Percentiles rank a stretch among this genome's conserved stretches.
phyloP scores from a whole-genome alignment of 2,797 vertebrate genomes.

The Menidia menidia region DNA sequence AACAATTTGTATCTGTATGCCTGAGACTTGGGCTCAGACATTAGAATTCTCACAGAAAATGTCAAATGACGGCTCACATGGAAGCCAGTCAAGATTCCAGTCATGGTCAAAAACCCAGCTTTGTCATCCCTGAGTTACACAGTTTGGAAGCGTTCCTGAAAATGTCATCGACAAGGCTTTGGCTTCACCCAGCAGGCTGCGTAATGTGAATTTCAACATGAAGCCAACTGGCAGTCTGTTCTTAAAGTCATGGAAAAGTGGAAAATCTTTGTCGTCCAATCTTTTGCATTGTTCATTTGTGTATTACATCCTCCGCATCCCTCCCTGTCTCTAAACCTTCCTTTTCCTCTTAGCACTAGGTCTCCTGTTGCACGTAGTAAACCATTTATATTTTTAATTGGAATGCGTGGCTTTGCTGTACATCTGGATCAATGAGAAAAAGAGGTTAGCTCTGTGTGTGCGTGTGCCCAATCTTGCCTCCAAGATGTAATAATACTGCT shows the following conservation, averaged over 20 bases:
- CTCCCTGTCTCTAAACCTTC: constrained; percentile 21
- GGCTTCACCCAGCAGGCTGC: not conserved
- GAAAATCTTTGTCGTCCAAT: constrained; percentile 5
- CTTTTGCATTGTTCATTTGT: constrained; percentile 20
- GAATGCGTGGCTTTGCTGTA: constrained; percentile 15
- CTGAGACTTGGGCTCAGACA: not conserved
- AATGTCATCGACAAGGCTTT: too few relatives aligned
- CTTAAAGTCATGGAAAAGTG: not conserved
- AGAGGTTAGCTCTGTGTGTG: constrained; percentile 15
- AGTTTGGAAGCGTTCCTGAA: too few relatives aligned
- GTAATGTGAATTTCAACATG: not conserved
- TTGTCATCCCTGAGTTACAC: too few relatives aligned
- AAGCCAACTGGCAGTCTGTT: not conserved
- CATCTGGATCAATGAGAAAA: constrained; percentile 48
- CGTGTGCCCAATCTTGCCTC: constrained; percentile 15
- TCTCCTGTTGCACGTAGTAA: constrained; percentile 40
- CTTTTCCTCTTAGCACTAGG: constrained; percentile 36
- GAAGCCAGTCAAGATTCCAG: too few relatives aligned
- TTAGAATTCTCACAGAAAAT: not conserved
- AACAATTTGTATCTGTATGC: too few relatives aligned
- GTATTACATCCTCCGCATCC: constrained; percentile 34
- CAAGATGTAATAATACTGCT: constrained; percentile 40
- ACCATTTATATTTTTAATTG: constrained; percentile 52
- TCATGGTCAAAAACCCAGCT: too few relatives aligned
- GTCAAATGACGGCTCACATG: not conserved